Percentiles rank a stretch among this genome's conserved stretches.
These are phyloP conservation scores for Coptotermes formosanus DNA, from an alignment of 1,140 invertebrate species.

Conservation along the genomic window DNA sequence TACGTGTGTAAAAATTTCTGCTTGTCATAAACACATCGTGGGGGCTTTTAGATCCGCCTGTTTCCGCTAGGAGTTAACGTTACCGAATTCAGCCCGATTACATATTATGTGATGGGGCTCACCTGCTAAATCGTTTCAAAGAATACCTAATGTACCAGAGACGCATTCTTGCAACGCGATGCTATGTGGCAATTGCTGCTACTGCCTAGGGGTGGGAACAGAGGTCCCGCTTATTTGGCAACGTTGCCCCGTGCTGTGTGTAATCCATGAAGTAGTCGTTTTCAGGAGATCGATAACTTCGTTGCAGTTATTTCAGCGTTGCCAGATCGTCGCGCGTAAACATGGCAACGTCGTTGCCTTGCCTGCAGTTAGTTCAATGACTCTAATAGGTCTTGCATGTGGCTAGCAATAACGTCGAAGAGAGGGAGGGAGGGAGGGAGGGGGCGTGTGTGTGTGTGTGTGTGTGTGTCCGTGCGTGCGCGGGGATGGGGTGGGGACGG, in stretches of 20 bases:
- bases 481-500: not conserved
- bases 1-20: too few species aligned
- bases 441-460: not conserved
- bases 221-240: slow-evolving; percentile 8
- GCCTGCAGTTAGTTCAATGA: slow-evolving; percentile 20
- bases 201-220: not conserved
- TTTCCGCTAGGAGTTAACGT: not conserved
- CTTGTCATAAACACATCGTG: not conserved
- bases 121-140: not conserved
- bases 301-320: slow-evolving; percentile 28
- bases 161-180: not conserved
- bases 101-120: not conserved
- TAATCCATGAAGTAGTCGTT: slow-evolving; percentile 1
- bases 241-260: not conserved
- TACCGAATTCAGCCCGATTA: not conserved
- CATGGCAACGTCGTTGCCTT: slow-evolving; percentile 22
- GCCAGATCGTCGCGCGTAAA: not conserved
- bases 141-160: not conserved
- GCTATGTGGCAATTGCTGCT: not conserved
- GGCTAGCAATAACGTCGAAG: not conserved
- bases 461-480: too few species aligned
- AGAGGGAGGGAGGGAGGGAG: not conserved
- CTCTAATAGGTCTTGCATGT: slow-evolving; percentile 21
- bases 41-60: not conserved
- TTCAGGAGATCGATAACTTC: slow-evolving; percentile 25